Conservation (phyloP, 1,140 invertebrate genomes). For the Bemisia tabaci region DNA sequence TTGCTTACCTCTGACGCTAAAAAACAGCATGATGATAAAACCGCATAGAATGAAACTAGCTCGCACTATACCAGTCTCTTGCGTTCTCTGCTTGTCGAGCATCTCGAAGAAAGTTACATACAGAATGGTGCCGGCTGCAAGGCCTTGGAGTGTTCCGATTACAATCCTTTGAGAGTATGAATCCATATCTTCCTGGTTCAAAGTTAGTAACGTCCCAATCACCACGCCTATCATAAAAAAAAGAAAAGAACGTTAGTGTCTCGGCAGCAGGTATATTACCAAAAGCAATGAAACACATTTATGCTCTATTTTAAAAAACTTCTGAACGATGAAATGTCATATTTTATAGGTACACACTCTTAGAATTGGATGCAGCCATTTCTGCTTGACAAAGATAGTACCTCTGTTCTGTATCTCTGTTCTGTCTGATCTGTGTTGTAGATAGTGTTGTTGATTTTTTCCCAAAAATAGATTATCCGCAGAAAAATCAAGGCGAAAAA, state of each 20-base stretch:
- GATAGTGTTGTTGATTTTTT: no score
- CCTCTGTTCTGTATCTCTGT: no score
- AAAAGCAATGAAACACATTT: no score
- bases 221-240: conserved; percentile 15
- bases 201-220: conserved; percentile 17
- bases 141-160: conserved; percentile 34
- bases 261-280: background rate
- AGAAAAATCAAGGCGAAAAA: no score
- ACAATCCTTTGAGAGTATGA: conserved; percentile 7
- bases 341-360: no score
- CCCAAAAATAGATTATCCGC: no score
- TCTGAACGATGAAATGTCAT: no score
- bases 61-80: background rate
- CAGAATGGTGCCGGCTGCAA: conserved; percentile 47
- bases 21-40: background rate
- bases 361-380: no score
- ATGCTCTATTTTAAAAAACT: no score
- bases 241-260: no score
- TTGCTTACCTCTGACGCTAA: background rate
- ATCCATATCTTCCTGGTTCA: conserved; percentile 5
- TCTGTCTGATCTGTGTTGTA: no score
- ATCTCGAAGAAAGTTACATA: conserved; percentile 58
- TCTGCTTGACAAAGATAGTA: no score
- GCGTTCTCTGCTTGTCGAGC: conserved; percentile 36
- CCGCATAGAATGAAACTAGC: background rate